Conservation (phyloP, 2,113 vertebrate species). For the Apteryx owenii region DNA sequence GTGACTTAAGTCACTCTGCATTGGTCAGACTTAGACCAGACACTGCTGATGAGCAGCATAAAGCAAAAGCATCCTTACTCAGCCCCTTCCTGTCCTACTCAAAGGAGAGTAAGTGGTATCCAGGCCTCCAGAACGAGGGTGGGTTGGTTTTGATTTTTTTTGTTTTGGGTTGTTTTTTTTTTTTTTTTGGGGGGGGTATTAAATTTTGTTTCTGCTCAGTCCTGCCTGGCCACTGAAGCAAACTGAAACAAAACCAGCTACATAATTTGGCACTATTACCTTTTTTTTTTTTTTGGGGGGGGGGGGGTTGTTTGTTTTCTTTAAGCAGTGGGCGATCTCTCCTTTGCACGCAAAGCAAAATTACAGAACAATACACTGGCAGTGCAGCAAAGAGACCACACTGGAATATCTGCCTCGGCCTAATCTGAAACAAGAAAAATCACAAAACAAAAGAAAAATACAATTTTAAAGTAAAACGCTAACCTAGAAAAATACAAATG, state of each 20-base stretch:
- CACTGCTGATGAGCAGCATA: not conserved
- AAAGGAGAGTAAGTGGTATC: not conserved
- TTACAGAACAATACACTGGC: not conserved
- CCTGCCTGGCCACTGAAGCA: constrained; percentile 21
- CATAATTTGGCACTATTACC: not conserved
- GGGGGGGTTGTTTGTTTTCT: no score
- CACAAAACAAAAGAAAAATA: not conserved
- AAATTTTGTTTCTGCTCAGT: not conserved
- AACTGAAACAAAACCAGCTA: not conserved
- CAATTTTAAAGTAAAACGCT: constrained; percentile 44
- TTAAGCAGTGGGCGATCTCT: not conserved
- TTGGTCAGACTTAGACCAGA: not conserved
- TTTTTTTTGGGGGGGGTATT: not conserved
- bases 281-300: no score
- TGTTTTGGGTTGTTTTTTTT: no score
- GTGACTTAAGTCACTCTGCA: not conserved
- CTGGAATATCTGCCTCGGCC: not conserved
- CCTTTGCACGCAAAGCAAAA: not conserved
- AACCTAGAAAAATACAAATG: constrained; percentile 59
- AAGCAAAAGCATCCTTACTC: not conserved
- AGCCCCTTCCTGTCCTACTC: not conserved
- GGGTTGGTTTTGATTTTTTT: not conserved
- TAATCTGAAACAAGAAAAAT: not conserved
- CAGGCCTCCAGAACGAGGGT: not conserved
- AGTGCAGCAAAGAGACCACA: constrained; percentile 18